Conservation (phyloP, 2,797 vertebrate species). For the Neosilurus mollespiculum region DNA sequence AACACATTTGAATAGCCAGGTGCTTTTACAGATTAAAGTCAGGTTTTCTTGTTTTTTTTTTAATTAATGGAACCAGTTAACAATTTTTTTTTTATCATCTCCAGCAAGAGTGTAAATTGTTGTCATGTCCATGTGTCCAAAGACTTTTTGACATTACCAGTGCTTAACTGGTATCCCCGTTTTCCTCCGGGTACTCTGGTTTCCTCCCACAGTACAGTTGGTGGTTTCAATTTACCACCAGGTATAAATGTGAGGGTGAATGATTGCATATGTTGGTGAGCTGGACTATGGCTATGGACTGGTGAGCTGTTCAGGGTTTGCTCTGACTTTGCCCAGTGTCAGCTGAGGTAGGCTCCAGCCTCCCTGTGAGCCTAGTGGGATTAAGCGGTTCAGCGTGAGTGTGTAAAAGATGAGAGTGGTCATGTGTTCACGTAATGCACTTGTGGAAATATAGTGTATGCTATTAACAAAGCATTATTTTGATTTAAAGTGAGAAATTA, state of each 20-base stretch:
- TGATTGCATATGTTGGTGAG: no score
- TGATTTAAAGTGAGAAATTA: neutral
- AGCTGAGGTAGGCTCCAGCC: no score
- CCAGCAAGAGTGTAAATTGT: neutral
- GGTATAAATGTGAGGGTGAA: no score
- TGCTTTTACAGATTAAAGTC: neutral
- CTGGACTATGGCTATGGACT: no score
- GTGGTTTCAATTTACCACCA: no score
- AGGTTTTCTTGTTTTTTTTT: neutral
- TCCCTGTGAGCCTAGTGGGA: no score
- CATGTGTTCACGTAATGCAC: neutral
- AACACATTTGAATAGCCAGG: conserved; percentile 32
- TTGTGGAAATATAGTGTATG: neutral
- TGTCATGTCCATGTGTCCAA: neutral
- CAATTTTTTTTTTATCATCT: neutral
- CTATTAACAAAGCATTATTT: neutral
- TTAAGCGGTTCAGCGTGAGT: no score
- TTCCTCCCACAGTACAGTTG: no score
- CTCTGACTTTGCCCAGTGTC: no score
- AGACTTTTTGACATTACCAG: neutral
- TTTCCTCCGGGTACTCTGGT: no score
- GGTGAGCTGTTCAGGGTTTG: no score
- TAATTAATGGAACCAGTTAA: neutral
- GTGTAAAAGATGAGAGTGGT: neutral
- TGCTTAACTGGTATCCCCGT: no score